Conservation (phyloP, 2,797 vertebrate species). For the Sparus aurata region DNA sequence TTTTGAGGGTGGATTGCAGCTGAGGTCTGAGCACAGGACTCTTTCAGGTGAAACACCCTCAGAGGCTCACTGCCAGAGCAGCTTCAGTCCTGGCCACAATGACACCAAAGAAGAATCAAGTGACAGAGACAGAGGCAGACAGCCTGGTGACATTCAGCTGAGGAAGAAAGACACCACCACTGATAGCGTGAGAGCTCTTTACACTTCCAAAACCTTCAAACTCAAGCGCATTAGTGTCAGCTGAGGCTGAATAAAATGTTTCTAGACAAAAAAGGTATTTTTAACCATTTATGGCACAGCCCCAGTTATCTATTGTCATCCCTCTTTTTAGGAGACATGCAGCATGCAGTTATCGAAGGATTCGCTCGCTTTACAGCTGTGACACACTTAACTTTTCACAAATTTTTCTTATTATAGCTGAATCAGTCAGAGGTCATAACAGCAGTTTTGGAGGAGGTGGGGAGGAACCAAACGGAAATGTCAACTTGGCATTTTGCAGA, state of each 20-base stretch:
- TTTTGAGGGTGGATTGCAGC: not conserved
- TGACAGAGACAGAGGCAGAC: slow-evolving; percentile 25
- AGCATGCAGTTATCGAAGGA: not conserved
- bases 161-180: slow-evolving; percentile 17
- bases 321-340: not conserved
- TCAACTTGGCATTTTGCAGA: slow-evolving; percentile 78
- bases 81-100: not conserved
- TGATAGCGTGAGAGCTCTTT: slow-evolving; percentile 45
- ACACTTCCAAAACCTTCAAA: not conserved
- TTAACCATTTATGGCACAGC: not conserved
- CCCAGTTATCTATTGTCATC: not conserved
- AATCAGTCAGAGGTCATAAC: slow-evolving; percentile 65
- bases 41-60: slow-evolving; percentile 51
- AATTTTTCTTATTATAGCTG: slow-evolving; percentile 6
- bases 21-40: slow-evolving; percentile 19
- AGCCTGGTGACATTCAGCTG: slow-evolving; percentile 40
- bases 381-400: not conserved
- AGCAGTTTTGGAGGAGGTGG: slow-evolving; percentile 75
- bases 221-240: not conserved
- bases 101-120: slow-evolving; percentile 14
- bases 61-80: slow-evolving; percentile 9
- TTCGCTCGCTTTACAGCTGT: not conserved
- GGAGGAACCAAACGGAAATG: slow-evolving; percentile 83
- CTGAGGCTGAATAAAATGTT: not conserved
- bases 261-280: slow-evolving; percentile 8